Conservation (phyloP, 2,888 invertebrate species). For the Ellobium chinense region DNA sequence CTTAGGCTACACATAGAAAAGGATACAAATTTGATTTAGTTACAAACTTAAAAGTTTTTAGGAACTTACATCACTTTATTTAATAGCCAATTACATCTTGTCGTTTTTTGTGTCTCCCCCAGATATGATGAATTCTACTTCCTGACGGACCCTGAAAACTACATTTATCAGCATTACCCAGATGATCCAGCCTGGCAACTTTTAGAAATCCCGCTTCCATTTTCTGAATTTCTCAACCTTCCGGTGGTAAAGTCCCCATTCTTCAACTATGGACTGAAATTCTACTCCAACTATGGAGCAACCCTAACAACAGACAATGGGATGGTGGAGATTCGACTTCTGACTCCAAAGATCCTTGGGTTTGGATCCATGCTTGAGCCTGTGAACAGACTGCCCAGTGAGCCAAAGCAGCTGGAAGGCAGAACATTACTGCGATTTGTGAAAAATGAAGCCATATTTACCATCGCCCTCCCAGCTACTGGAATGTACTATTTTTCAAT, state of each 20-base stretch:
- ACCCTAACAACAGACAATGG: constrained; percentile 71
- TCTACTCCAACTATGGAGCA: constrained; percentile 73
- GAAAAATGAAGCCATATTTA: constrained; percentile 75
- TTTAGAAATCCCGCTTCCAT: constrained; percentile 78
- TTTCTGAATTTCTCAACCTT: constrained; percentile 80
- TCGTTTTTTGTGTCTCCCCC: no score
- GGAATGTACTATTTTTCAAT: constrained; percentile 79
- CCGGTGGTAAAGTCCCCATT: constrained; percentile 80
- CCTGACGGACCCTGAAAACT: constrained; percentile 77
- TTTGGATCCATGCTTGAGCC: constrained; percentile 72
- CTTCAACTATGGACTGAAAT: constrained; percentile 76
- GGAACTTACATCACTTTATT: no score
- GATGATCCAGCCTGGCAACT: constrained; percentile 79
- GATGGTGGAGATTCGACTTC: constrained; percentile 72
- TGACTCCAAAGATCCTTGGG: constrained; percentile 70
- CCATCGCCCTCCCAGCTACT: constrained; percentile 77
- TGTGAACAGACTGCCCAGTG: constrained; percentile 60
- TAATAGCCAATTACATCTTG: no score
- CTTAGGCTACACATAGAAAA: no score
- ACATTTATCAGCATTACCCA: constrained; percentile 78
- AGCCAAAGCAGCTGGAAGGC: constrained; percentile 64
- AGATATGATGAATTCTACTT: constrained; percentile 78
- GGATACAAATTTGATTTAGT: no score
- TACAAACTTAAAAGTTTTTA: no score
- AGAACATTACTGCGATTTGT: constrained; percentile 69